phyloP scores from a whole-genome alignment of 1,140 invertebrate species.

The Drosophila parabipectinata region DNA sequence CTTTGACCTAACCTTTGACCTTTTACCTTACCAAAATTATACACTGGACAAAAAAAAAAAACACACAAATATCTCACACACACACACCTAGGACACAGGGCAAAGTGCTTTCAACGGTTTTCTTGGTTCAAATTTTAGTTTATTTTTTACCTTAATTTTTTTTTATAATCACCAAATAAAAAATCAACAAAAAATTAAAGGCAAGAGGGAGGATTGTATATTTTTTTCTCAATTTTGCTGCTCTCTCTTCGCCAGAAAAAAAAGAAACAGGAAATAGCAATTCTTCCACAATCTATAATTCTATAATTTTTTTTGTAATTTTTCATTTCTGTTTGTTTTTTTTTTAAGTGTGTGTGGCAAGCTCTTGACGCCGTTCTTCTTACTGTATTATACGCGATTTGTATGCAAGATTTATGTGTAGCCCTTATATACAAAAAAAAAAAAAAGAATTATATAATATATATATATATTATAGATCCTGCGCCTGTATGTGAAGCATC shows the following conservation, averaged over 20 bases:
- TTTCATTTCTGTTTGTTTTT: constrained; percentile 2
- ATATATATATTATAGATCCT: constrained; percentile 16
- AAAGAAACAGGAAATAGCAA: not conserved
- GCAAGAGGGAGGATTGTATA: constrained; percentile 24
- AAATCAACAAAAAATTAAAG: not conserved
- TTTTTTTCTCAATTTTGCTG: constrained; percentile 23
- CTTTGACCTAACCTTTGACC: constrained; percentile 17
- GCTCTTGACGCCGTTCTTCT: constrained; percentile 32
- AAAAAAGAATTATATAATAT: constrained; percentile 9
- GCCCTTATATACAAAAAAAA: constrained; percentile 10
- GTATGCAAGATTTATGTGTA: constrained; percentile 46
- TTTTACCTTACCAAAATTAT: not conserved
- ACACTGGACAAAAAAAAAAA: constrained; percentile 2
- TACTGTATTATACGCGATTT: constrained; percentile 57
- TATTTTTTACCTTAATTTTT: constrained; percentile 20
- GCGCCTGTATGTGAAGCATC: constrained; percentile 22
- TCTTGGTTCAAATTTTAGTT: constrained; percentile 63
- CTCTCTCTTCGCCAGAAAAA: constrained; percentile 16
- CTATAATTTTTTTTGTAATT: constrained; percentile 6
- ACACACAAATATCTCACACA: not conserved
- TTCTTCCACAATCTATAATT: constrained; percentile 22
- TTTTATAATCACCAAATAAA: not conserved
- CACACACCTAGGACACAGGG: constrained; percentile 31
- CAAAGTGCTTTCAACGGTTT: constrained; percentile 68
- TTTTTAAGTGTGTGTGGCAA: constrained; percentile 37